Evolutionary conservation across 1,140 invertebrate species (phyloP), one percentile per base, ranked within the genome.

Genomic region (Saccostrea cuccullata): DNA sequence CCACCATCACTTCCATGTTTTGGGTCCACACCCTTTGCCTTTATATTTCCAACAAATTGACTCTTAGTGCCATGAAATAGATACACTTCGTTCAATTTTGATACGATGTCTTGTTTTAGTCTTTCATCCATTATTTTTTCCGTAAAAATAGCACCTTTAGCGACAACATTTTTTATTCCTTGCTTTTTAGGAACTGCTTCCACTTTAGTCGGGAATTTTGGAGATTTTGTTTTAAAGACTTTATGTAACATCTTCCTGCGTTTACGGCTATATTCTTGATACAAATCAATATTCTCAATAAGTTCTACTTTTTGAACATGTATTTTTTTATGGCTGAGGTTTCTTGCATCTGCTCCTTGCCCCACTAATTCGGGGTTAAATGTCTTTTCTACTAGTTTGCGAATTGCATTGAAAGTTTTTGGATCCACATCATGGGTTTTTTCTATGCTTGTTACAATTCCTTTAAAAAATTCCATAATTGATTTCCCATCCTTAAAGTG

Each of bases 31-130:
- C 90, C 90, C 40, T 88, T 87, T 20, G 85, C 40, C 13, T 82
- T 55, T 55, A 91, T 90, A 9, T 87, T 88, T 13, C 87, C 40
- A 26, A 88, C 85, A 58, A 20, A 82, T 3, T 90, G 60, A 12
- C 87, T 58, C 8, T 87, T 87, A 23, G 89, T 91, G n/a, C 90
- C 89, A 64, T 91, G 90, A 64, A 91, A 90, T 2, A 91, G 82
- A 60, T 88, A 90, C 84, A 64, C 82, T 77, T 91, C 90, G 87
- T 91, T 91, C 23, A 90, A 84, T 60, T 90, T 77, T 56, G 64
- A 47, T 26, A 83, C 60, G 0, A 87, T n/a, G 60, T 85, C 88
- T 12, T 30, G 30, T 23, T 36, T 84, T 26, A 89, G 77, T 13
- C 58, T 11, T 17, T 55, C 60, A 47, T 20, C 56, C 20, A 84